Base-by-base conservation (phyloP, 2,888 invertebrate genomes). In the Xestia c-nigrum region DNA sequence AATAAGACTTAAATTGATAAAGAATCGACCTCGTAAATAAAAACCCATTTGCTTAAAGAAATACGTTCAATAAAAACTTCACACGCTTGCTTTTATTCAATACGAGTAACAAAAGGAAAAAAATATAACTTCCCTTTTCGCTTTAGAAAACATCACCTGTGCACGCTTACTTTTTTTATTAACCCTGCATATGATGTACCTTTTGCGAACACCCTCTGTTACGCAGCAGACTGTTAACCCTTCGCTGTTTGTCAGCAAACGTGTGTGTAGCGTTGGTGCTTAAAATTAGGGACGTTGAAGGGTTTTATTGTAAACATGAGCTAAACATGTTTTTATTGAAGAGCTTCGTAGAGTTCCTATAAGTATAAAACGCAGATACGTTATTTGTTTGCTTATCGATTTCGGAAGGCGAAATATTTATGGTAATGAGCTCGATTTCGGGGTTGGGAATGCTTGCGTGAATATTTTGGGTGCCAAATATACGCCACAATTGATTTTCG, bases 181-280 rank as follows among this genome's bases (percentile, higher is more conserved):
- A 92, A 90, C 93, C 92, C 93, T 91, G 85, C 86, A 85, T 85
- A 85, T 90, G 91, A 87, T 85, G 88, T 90, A 89, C 90, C 90
- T 93, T 92, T 93, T 93, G 90, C 90, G 84, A 91, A 91, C 92
- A 89, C 94, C 94, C 95, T 92, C 90, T 90, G 91, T 92, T 92
- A 93, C 91, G 92, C 95, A 95, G 91, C 91, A 94, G 95, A 95
- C 95, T 95, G 95, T 94, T 95, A 95, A 95, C 95, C 94, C 95
- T 95, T 93, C 92, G 90, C 86, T 92, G 93, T 95, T 94, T 94
- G 93, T 94, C 93, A 89, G 92, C 92, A 93, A 92, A 93, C 91
- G 89, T 89, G 90, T 88, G 86, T 90, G 90, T 89, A 89, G 88
- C 87, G 85, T 90, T 90, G 88, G 84, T 91, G 90, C 90, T 92